Base-by-base conservation (phyloP, 2,113 vertebrate species). In the Globicephala melas region DNA sequence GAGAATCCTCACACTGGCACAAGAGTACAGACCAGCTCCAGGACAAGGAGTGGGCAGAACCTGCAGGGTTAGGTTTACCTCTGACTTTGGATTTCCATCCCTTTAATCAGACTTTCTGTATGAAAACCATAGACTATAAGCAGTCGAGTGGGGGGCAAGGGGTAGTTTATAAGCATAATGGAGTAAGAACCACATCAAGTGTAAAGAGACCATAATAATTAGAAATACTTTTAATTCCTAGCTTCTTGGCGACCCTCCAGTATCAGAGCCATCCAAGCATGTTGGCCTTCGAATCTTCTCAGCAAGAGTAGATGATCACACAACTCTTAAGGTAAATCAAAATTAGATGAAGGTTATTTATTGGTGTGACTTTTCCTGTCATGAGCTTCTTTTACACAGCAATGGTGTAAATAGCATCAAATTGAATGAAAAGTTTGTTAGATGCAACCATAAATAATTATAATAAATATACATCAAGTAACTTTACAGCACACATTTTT, bases 371-470 rank as follows among this genome's bases (percentile, higher is more conserved):
- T 97, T 97, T 98, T 99, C 99, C 98, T 98, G 99, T 99, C 98
- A 98, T 98, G 98, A 93, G 98, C 98, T 98, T 98, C 98, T 97
- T 99, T 99, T 98, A 99, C 99, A 99, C 99, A 98, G 98, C 98
- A 50, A 3, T 89, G 97, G 99, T 98, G 99, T 99, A 99, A 99
- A 99, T 96, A 98, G 98, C 98, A 95, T 96, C 41, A 82, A 96
- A 91, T 53, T 96, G 97, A 97, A 98, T 98, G 99, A 98, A 98
- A 99, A 99, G 99, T 99, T 99, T 98, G 98, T 99, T 99, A 99
- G 99, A 99, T 99, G 99, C 99, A 99, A 99, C 99, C 99, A 99
- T 99, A 99, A 99, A 99, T 99, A 99, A 99, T 98, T 99, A 99
- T 99, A 99, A 99, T 99, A 99, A 99, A 99, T 99, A 99, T 97